Evolutionary conservation across 2,113 vertebrate genomes (phyloP).

Genomic region (Solea senegalensis): DNA sequence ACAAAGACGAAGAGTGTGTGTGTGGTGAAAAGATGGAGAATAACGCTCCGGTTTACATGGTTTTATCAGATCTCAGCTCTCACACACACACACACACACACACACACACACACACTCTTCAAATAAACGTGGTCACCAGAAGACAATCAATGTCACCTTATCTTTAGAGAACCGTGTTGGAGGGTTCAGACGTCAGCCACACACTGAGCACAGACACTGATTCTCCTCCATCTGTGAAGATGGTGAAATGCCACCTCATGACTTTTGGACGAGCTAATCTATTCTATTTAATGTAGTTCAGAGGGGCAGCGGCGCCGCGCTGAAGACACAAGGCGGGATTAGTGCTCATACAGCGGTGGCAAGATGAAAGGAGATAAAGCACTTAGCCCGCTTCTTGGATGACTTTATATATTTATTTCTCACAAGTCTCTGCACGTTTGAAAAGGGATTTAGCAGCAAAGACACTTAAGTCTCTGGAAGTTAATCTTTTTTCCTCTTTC

Average conservation of each 20-base stretch:
- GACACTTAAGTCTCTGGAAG: slow-evolving; percentile 75
- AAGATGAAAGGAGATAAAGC: slow-evolving; percentile 80
- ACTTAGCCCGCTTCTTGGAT: slow-evolving; percentile 75
- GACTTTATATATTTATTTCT: slow-evolving; percentile 80
- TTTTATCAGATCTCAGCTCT: slow-evolving; percentile 23
- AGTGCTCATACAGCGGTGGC: slow-evolving; percentile 68
- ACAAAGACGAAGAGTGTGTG: slow-evolving; percentile 1
- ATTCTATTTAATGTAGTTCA: slow-evolving; percentile 78
- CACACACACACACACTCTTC: slow-evolving; percentile 21
- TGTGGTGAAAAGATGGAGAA: slow-evolving; percentile 34
- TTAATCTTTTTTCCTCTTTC: slow-evolving; percentile 73
- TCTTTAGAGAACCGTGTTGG: slow-evolving; percentile 32
- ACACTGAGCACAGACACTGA: slow-evolving; percentile 40
- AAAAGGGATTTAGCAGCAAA: slow-evolving; percentile 77
- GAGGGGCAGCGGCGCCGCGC: slow-evolving; percentile 50
- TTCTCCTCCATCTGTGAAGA: slow-evolving; percentile 53
- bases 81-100: slow-evolving; percentile 15
- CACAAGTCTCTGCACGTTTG: slow-evolving; percentile 72
- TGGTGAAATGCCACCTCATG: slow-evolving; percentile 75
- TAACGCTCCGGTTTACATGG: slow-evolving; percentile 27
- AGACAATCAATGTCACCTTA: slow-evolving; percentile 58
- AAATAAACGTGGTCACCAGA: slow-evolving; percentile 42
- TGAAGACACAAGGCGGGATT: slow-evolving; percentile 77
- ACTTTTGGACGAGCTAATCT: slow-evolving; percentile 77
- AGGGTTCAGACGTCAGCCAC: slow-evolving; percentile 51